Percentiles rank a stretch among this genome's conserved stretches.
Evolutionary conservation across 2,888 invertebrate species (phyloP).

Genomic region (Lasioglossum vierecki): DNA sequence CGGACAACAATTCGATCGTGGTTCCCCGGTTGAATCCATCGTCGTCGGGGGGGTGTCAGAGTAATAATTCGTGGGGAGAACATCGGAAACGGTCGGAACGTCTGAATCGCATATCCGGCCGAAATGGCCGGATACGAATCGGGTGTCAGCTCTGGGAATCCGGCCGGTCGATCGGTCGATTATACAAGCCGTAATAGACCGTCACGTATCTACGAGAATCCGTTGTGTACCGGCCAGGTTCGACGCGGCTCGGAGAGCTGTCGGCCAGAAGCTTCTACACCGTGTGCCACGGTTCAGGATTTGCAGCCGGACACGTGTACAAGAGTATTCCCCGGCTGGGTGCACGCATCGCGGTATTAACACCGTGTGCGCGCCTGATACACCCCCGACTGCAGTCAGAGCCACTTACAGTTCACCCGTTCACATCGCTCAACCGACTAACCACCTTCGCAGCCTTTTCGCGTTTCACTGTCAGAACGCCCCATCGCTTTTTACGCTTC

Average conservation of each 20-base stretch:
- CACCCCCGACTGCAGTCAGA: background rate
- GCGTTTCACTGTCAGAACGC: background rate
- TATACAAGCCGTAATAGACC: slow-evolving; percentile 65
- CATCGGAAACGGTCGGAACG: slow-evolving; percentile 53
- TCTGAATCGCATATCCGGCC: slow-evolving; percentile 62
- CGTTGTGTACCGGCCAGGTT: slow-evolving; percentile 60
- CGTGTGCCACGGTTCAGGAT: slow-evolving; percentile 56
- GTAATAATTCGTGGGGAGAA: slow-evolving; percentile 48
- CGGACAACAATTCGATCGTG: background rate
- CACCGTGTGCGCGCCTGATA: slow-evolving; percentile 1
- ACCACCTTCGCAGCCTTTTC: background rate
- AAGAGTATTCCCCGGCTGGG: slow-evolving; percentile 6
- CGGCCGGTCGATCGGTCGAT: slow-evolving; percentile 63
- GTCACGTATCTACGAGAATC: slow-evolving; percentile 58
- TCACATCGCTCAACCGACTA: background rate
- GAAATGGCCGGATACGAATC: slow-evolving; percentile 63
- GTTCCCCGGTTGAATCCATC: slow-evolving; percentile 11
- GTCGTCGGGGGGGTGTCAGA: background rate
- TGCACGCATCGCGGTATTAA: slow-evolving; percentile 33
- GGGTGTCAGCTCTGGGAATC: slow-evolving; percentile 57
- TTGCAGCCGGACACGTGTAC: slow-evolving; percentile 61
- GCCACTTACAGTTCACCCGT: background rate
- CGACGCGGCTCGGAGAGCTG: slow-evolving; percentile 54
- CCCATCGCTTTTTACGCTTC: background rate
- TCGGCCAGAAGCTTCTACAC: slow-evolving; percentile 54